Percentiles rank a stretch among this genome's conserved stretches.
phyloP scores from a whole-genome alignment of 2,888 invertebrate species.

The Epicampocera succincta region DNA sequence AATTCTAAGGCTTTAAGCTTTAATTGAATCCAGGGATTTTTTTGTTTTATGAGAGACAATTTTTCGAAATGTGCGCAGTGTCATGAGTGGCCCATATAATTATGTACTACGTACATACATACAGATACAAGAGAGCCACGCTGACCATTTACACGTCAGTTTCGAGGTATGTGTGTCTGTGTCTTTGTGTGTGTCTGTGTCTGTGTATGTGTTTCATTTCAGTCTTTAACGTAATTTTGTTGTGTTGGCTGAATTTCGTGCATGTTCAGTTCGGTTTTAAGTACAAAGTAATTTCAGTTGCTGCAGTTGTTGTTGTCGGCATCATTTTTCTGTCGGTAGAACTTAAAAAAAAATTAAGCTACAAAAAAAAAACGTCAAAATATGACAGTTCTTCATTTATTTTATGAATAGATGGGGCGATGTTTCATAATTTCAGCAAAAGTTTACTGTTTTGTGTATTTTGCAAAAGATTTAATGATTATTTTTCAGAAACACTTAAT shows the following conservation, averaged over 20 bases:
- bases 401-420: conserved; percentile 58
- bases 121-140: not conserved
- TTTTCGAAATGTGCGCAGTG: too few relatives aligned
- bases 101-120: not conserved
- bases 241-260: conserved; percentile 8
- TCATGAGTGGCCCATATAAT: too few relatives aligned
- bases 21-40: too few relatives aligned
- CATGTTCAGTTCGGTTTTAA: conserved; percentile 44
- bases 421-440: conserved; percentile 15
- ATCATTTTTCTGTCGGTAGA: conserved; percentile 57
- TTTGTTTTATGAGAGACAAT: too few relatives aligned
- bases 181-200: conserved; percentile 26
- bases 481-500: conserved; percentile 7
- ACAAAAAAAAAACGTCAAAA: conserved; percentile 52
- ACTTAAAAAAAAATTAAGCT: conserved; percentile 25
- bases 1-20: too few relatives aligned
- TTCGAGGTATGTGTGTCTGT: too few relatives aligned
- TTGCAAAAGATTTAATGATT: not conserved
- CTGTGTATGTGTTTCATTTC: conserved; percentile 42
- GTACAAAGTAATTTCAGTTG: conserved; percentile 61
- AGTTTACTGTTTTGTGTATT: too few relatives aligned
- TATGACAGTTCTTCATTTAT: conserved; percentile 71
- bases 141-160: conserved; percentile 48
- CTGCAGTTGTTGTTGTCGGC: conserved; percentile 35
- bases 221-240: conserved; percentile 16